Evolutionary conservation across 2,797 vertebrate species (phyloP), one percentile per base, ranked within the genome.

Genomic region (Morus bassanus): DNA sequence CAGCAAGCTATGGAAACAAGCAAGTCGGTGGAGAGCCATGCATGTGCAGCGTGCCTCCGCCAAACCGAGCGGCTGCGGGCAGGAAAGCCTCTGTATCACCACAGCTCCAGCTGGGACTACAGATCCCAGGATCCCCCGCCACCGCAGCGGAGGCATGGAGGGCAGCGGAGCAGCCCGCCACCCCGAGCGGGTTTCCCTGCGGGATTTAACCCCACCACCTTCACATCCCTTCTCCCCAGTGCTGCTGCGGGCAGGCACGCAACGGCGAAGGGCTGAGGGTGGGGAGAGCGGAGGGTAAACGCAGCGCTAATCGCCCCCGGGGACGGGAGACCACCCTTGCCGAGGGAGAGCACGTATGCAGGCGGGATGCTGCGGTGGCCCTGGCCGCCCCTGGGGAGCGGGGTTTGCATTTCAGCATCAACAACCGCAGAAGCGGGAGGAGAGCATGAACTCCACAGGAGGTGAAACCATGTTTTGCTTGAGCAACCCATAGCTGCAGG

Each of bases 261-360:
- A 18, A 3, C 0, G 4, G 70, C 41, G 19, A 70, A 39, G 21
- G 41, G 83, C 60, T 39, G 64, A 56, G 56, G 22, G 18, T n/a
- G 41, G 37, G 56, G 43, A 25, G 16, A 41, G 54, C 10, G 1
- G 48, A 33, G 50, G 39, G 21, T 6, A 27, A 72, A 61, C 0
- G 18, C 77, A 53, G 57, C 37, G 5, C 24, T 7, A 6, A 51
- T 28, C 1, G 0, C n/a, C 13, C n/a, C 46, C 1, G 3, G 37
- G 54, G n/a, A 54, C 0, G 1, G 39, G 43, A 56, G 39, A 54
- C 11, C 0, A 1, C 13, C 51, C 72, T 56, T 27, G 67, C 73
- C 0, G 7, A 73, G 51, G 64, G 39, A 69, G 8, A 43, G 35
- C 24, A 2, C 0, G 1, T 5, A 30, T 0, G 7, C 61, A 51